Evolutionary conservation across 2,113 vertebrate genomes (phyloP), one percentile per base, ranked within the genome.

Genomic region (Oreotrochilus melanogaster): DNA sequence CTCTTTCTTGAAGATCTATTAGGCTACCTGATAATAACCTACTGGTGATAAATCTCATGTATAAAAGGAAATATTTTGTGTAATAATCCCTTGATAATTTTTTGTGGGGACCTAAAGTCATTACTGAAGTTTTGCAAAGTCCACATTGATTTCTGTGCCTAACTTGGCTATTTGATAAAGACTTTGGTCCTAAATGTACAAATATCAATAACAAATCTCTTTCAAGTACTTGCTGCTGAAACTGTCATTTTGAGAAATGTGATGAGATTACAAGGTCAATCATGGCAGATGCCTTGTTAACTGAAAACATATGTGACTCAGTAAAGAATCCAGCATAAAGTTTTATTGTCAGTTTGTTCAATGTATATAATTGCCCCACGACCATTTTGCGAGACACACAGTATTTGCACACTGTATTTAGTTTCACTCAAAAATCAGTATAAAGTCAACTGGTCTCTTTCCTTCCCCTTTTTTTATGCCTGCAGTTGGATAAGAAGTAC

Each of bases 261-360:
- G 43, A 3, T 71, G 71, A 81, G 78, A 84, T 93, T 92, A 42
- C 33, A 86, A 86, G 64, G 56, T 89, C 51, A 92, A 0, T 86
- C 43, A 11, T 88, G 82, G 71, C 75, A 95, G 76, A 88, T 75
- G 17, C 51, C 78, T 93, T 95, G 51, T 78, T 93, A 93, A 93
- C 64, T 53, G 18, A 90, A 90, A 90, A 64, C 67, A 28, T 53
- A 27, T 39, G 43, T 89, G 78, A 79, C 39, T 83, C 33, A 71
- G 19, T 79, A 78, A 92, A 53, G 17, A 43, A 83, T 80, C 48
- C 64, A 93, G 39, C 74, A 30, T 60, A 31, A 83, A 78, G 31
- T 78, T 92, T 91, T 91, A 18, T 30, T 74, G 75, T 66, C 18
- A 28, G 25, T 86, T 83, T 93, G 18, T 62, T 92, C 82, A 83